phyloP scores from a whole-genome alignment of 2,797 vertebrate genomes.

The Sebastes kiyomatsui region DNA sequence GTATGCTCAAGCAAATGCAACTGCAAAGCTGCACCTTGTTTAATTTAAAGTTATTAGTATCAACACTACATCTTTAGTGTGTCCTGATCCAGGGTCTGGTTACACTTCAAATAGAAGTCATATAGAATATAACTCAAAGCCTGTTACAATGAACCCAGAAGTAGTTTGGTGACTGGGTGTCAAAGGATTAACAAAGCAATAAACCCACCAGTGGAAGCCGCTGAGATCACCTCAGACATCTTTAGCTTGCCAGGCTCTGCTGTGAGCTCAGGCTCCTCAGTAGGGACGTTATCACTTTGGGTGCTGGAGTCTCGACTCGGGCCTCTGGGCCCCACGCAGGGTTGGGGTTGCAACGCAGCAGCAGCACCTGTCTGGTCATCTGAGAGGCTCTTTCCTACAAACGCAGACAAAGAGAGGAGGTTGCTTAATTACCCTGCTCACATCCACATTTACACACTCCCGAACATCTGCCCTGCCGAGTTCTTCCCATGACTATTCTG shows the following conservation, averaged over 20 bases:
- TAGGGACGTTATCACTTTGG: slow-evolving; percentile 79
- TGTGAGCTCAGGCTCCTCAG: slow-evolving; percentile 36
- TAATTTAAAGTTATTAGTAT: slow-evolving; percentile 4
- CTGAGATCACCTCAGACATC: slow-evolving; percentile 34
- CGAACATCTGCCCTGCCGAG: slow-evolving; percentile 66
- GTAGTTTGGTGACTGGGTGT: not conserved
- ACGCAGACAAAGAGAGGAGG: slow-evolving; percentile 68
- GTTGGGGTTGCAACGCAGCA: slow-evolving; percentile 17
- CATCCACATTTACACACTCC: slow-evolving; percentile 37
- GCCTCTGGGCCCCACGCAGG: slow-evolving; percentile 65
- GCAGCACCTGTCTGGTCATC: slow-evolving; percentile 83
- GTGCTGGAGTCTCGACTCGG: slow-evolving; percentile 88
- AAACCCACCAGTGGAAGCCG: slow-evolving; percentile 69
- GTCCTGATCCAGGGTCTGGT: slow-evolving; percentile 29
- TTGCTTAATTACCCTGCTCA: slow-evolving; percentile 52
- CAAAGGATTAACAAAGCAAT: slow-evolving; percentile 1
- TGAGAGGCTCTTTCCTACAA: slow-evolving; percentile 80
- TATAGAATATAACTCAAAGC: slow-evolving; percentile 19
- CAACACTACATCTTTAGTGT: not conserved
- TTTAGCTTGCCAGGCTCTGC: slow-evolving; percentile 22
- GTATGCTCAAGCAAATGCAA: slow-evolving; percentile 4
- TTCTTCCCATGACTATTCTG: slow-evolving; percentile 77
- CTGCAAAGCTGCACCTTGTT: not conserved
- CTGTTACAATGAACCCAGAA: slow-evolving; percentile 9
- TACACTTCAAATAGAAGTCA: slow-evolving; percentile 34